Base-by-base conservation (phyloP, 1,140 invertebrate species). In the Pseudobourletiella spinata region DNA sequence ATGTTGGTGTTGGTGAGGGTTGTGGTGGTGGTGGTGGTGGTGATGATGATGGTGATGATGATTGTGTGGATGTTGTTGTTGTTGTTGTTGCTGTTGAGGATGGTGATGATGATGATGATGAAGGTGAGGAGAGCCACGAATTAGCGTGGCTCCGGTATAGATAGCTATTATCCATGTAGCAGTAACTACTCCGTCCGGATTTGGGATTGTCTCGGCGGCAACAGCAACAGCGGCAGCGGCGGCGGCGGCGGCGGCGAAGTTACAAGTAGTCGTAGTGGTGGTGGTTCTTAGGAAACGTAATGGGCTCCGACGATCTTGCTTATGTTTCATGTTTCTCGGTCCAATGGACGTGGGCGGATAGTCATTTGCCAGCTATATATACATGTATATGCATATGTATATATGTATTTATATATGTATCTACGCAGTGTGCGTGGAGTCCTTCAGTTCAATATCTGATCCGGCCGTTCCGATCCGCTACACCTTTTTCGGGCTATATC, bases 121-220 rank as follows among this genome's bases (percentile, higher is more conserved):
- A 29, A 43, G 29, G 32, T 32, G 26, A 56, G 29, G 42, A 16
- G 61, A 30, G 25, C 29, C 62, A 50, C 62, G 62, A 48, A 64
- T 64, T 16, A 64, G 42, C 20, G 62, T 64, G 24, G 62, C 62
- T 54, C 62, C 62, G 30, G 62, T 64, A 50, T 64, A 64, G 52
- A n/a, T 64, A 64, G 29, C 39, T 57, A 43, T 55, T 55, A 55
- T 55, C 52, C 52, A 55, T 55, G 52, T 20, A 55, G 32, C n/a
- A n/a, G n/a, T n/a, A n/a, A n/a, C n/a, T n/a, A n/a, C n/a, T n/a
- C n/a, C n/a, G n/a, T n/a, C n/a, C n/a, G n/a, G n/a, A n/a, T n/a
- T n/a, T n/a, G n/a, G n/a, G n/a, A n/a, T n/a, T n/a, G n/a, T n/a
- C n/a, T n/a, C n/a, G n/a, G n/a, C n/a, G n/a, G n/a, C n/a, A n/a